phyloP scores from a whole-genome alignment of 2,888 invertebrate species.

The Noctua fimbriata region DNA sequence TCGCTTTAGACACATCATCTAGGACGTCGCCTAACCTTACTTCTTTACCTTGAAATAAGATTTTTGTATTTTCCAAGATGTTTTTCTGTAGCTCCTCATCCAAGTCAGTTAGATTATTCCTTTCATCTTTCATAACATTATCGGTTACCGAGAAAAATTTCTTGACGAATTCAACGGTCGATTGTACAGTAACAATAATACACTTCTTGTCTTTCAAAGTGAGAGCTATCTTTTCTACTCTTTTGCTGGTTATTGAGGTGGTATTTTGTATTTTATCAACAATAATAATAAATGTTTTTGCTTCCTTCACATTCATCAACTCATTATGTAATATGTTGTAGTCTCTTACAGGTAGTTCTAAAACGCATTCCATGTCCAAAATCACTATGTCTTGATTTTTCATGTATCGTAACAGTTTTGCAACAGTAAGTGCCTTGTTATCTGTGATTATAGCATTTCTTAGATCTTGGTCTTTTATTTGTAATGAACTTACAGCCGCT shows the following conservation, averaged over 20 bases:
- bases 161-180: conserved; percentile 5
- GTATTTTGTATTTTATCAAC: conserved; percentile 13
- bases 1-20: conserved; percentile 10
- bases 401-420: not conserved
- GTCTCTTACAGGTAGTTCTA: conserved; percentile 5
- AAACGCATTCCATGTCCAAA: conserved; percentile 21
- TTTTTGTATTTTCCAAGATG: conserved; percentile 24
- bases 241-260: conserved; percentile 7
- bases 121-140: conserved; percentile 5
- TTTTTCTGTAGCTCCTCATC: conserved; percentile 21
- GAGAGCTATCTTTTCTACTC: conserved; percentile 12
- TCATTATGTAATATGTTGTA: not conserved
- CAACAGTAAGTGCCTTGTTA: conserved; percentile 6
- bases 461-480: not conserved
- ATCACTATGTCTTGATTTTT: not conserved
- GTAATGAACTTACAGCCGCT: not conserved
- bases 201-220: conserved; percentile 21
- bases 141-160: conserved; percentile 5
- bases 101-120: conserved; percentile 28
- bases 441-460: conserved; percentile 7
- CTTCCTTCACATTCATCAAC: not conserved
- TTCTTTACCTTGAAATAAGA: conserved; percentile 44
- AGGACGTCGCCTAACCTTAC: conserved; percentile 31
- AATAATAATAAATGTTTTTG: conserved; percentile 1
- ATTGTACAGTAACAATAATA: not conserved